phyloP scores from a whole-genome alignment of 2,888 invertebrate species.

The Aelia acuminata region DNA sequence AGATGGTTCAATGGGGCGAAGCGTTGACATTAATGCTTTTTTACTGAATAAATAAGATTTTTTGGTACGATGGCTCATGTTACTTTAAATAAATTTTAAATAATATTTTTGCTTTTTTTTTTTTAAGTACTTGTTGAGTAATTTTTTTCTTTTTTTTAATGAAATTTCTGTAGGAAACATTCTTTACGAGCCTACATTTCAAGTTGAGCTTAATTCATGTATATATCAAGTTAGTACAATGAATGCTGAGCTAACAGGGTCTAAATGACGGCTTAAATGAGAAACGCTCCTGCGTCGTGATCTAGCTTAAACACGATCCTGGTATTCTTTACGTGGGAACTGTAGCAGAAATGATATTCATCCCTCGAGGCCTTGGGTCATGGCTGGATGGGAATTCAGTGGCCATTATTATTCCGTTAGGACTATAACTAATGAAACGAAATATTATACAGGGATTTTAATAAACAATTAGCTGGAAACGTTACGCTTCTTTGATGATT shows the following conservation, averaged over 20 bases:
- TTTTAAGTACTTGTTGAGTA: no score
- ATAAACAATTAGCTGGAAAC: no score
- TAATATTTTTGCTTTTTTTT: no score
- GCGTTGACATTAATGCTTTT: no score
- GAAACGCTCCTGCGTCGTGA: background rate
- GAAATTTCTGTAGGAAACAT: background rate
- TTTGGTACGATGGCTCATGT: no score
- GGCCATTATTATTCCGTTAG: background rate
- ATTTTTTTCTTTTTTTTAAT: no score
- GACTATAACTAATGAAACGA: background rate
- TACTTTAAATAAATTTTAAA: no score
- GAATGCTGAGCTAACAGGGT: background rate
- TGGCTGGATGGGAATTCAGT: background rate
- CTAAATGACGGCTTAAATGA: background rate
- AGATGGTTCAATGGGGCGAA: no score
- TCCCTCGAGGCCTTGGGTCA: background rate
- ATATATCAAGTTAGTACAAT: background rate
- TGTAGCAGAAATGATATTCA: constrained; percentile 20
- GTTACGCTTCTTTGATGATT: no score
- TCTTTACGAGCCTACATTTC: background rate
- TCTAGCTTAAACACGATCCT: background rate
- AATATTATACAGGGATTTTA: background rate
- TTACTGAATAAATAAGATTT: no score
- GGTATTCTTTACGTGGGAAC: background rate
- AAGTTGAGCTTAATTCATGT: background rate